Percentiles rank a stretch among this genome's conserved stretches.
These are phyloP conservation scores for Acanthurus tractus DNA, from an alignment of 2,797 vertebrate genomes.

Conservation along the genomic window DNA sequence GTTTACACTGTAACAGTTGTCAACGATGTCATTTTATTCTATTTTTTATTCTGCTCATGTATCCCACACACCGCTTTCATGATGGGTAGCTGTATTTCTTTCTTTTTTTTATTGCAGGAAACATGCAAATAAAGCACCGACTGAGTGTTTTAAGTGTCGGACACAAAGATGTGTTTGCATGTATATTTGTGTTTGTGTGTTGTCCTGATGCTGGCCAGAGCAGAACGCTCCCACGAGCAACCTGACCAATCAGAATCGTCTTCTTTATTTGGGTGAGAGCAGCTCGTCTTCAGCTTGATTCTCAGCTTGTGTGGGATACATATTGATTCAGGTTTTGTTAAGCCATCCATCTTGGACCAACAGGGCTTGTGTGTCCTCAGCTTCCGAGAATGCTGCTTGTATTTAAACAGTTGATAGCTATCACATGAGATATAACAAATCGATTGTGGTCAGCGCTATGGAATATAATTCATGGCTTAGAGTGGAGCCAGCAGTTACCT, in stretches of 20 bases:
- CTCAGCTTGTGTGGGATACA: constrained; percentile 42
- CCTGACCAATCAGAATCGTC: constrained; percentile 34
- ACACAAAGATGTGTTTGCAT: not conserved
- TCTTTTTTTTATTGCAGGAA: constrained; percentile 8
- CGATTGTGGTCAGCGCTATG: constrained; percentile 47
- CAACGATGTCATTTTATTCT: not conserved
- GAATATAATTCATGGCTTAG: constrained; percentile 68
- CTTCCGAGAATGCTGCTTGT: constrained; percentile 34
- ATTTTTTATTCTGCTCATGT: not conserved
- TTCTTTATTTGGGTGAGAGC: constrained; percentile 25
- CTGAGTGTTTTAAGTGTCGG: not conserved
- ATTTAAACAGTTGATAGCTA: constrained; percentile 64
- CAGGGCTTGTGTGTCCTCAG: constrained; percentile 22
- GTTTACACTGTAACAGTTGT: not conserved
- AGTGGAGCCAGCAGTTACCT: constrained; percentile 46
- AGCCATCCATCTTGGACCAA: constrained; percentile 61
- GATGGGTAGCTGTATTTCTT: not conserved
- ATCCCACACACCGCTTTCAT: not conserved
- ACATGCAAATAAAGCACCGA: not conserved
- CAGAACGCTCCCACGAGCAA: not conserved
- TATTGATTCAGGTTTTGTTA: constrained; percentile 61
- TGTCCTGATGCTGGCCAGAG: not conserved
- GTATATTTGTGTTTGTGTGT: not conserved
- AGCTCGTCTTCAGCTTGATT: constrained; percentile 32
- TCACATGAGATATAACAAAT: constrained; percentile 65